Evolutionary conservation across 2,888 invertebrate genomes (phyloP).

Genomic region (Limnephilus marmoratus): DNA sequence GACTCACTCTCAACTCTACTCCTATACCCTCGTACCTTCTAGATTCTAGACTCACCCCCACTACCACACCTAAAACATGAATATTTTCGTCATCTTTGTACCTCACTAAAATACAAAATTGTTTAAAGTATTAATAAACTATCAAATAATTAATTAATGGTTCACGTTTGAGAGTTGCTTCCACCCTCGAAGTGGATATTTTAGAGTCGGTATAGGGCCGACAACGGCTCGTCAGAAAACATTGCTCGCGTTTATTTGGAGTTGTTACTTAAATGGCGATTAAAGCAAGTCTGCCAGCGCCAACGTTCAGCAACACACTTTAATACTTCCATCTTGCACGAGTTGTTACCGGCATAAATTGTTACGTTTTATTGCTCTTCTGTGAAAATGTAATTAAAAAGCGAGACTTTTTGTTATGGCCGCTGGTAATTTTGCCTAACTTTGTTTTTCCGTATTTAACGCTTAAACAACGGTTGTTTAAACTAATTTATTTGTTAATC

Average conservation of each 20-base stretch:
- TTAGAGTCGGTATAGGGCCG: background rate
- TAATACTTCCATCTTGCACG: slow-evolving; percentile 36
- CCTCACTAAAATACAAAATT: background rate
- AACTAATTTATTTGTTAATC: slow-evolving; percentile 61
- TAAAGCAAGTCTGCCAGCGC: slow-evolving; percentile 19
- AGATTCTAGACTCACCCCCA: background rate
- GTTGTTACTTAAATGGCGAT: slow-evolving; percentile 20
- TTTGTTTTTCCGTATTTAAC: slow-evolving; percentile 57
- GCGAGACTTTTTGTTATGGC: slow-evolving; percentile 59
- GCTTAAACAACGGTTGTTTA: slow-evolving; percentile 60
- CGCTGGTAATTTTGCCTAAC: slow-evolving; percentile 47
- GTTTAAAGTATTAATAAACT: too few species aligned
- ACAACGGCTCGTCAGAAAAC: background rate
- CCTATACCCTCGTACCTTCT: slow-evolving; percentile 20
- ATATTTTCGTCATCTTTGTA: background rate
- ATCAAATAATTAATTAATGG: too few species aligned
- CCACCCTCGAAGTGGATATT: background rate
- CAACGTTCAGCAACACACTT: slow-evolving; percentile 33
- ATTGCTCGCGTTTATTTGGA: background rate
- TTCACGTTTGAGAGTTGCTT: background rate
- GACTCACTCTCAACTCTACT: slow-evolving; percentile 4
- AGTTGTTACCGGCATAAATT: slow-evolving; percentile 56
- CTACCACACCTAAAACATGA: background rate
- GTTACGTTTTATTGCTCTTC: slow-evolving; percentile 59
- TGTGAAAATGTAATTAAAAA: slow-evolving; percentile 63